These are phyloP conservation scores for Lanius ludovicianus DNA, from an alignment of 2,113 vertebrate genomes.

Conservation along the genomic window DNA sequence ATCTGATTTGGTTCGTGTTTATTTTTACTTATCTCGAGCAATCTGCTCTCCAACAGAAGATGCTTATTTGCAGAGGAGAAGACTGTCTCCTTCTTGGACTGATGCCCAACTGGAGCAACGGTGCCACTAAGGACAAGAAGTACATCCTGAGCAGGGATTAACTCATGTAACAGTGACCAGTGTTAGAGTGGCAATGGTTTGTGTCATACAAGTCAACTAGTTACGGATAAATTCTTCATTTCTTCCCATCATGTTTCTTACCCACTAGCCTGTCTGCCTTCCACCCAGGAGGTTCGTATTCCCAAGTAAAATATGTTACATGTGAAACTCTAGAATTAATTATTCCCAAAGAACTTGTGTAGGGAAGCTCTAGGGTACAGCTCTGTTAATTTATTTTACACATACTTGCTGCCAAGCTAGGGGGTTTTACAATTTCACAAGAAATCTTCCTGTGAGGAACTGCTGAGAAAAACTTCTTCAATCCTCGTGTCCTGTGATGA, in stretches of 20 bases:
- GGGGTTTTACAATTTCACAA: not conserved
- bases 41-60: conserved; percentile 45
- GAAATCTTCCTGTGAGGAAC: not conserved
- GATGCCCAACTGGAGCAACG: not conserved
- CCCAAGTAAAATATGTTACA: not conserved
- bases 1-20: conserved; percentile 20
- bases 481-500: not conserved
- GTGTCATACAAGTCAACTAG: not conserved
- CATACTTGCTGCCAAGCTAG: not conserved
- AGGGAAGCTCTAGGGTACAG: not conserved
- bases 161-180: not conserved
- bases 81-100: conserved; percentile 21
- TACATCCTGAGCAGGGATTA: not conserved
- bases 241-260: not conserved
- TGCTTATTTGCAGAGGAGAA: conserved; percentile 30
- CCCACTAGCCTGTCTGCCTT: not conserved
- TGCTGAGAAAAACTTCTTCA: not conserved
- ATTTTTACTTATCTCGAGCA: conserved; percentile 47
- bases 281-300: not conserved
- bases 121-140: conserved; percentile 5
- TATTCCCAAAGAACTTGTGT: not conserved
- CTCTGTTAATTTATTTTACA: not conserved
- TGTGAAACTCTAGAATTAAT: not conserved
- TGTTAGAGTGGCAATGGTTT: not conserved
- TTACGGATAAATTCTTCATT: not conserved